These are phyloP conservation scores for Paracentrotus lividus DNA, from an alignment of 53 echinoderm and acorn worm species.

Conservation along the genomic window DNA sequence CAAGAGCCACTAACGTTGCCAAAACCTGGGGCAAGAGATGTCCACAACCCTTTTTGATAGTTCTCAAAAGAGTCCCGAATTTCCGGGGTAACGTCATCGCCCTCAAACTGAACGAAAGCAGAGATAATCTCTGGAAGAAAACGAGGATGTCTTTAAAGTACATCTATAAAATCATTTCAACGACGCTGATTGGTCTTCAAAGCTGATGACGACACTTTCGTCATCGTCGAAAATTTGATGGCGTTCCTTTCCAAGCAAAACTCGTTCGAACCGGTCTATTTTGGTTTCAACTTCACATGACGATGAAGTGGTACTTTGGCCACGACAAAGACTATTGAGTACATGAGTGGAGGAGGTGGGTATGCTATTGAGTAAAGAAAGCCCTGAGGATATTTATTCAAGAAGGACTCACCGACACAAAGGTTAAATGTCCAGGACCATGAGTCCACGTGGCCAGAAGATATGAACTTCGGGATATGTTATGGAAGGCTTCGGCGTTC, in stretches of 20 bases:
- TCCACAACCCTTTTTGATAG: constrained; percentile 79
- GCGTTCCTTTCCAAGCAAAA: constrained; percentile 78
- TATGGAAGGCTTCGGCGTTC: constrained; percentile 83
- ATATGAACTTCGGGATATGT: constrained; percentile 87
- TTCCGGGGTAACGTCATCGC: constrained; percentile 68
- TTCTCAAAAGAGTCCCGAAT: constrained; percentile 55
- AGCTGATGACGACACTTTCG: constrained; percentile 91
- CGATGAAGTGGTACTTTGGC: background rate
- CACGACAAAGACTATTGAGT: constrained; percentile 65
- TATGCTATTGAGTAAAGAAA: constrained; percentile 86
- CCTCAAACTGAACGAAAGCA: constrained; percentile 60
- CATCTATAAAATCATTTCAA: constrained; percentile 85
- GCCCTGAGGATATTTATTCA: constrained; percentile 74
- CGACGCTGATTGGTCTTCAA: constrained; percentile 95
- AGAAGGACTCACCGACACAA: constrained; percentile 69
- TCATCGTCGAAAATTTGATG: constrained; percentile 84
- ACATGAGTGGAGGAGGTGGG: constrained; percentile 95
- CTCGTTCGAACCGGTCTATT: constrained; percentile 79
- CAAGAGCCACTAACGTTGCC: background rate
- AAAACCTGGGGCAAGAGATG: constrained; percentile 78
- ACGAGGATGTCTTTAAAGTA: constrained; percentile 82
- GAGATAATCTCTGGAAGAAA: constrained; percentile 84
- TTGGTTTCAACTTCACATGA: constrained; percentile 75
- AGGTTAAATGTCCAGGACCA: constrained; percentile 45
- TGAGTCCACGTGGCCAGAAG: constrained; percentile 76